These are phyloP conservation scores for Hylyphantes graminicola DNA, from an alignment of 1,140 invertebrate species.

Conservation along the genomic window DNA sequence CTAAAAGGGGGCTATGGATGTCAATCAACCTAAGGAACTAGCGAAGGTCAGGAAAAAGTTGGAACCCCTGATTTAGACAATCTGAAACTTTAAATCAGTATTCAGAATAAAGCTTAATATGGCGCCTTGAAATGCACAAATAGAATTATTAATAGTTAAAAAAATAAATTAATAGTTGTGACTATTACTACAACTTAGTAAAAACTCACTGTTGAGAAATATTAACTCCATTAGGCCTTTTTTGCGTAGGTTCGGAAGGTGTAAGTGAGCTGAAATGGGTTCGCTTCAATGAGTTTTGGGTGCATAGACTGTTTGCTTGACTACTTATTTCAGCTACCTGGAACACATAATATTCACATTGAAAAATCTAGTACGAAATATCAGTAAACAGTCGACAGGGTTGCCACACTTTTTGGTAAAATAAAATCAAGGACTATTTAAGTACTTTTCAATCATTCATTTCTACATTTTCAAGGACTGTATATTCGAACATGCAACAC, in stretches of 20 bases:
- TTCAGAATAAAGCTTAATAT: neutral
- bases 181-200: no score
- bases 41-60: no score
- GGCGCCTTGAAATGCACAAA: neutral
- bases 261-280: slow-evolving; percentile 74
- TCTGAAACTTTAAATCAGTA: neutral
- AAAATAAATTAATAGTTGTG: neutral
- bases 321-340: slow-evolving; percentile 84
- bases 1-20: no score
- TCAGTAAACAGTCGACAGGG: no score
- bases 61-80: no score
- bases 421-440: no score
- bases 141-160: neutral
- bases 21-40: no score
- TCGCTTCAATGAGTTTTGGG: slow-evolving; percentile 84
- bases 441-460: no score
- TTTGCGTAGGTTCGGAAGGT: slow-evolving; percentile 79
- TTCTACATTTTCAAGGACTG: no score
- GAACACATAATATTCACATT: slow-evolving; percentile 60
- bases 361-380: neutral
- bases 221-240: slow-evolving; percentile 83
- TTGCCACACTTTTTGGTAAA: no score
- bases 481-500: no score
- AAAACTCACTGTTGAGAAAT: slow-evolving; percentile 79
- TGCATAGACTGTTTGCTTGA: slow-evolving; percentile 79